Evolutionary conservation across 1,140 invertebrate species (phyloP), one percentile per base, ranked within the genome.

Genomic region (Ostrea edulis): DNA sequence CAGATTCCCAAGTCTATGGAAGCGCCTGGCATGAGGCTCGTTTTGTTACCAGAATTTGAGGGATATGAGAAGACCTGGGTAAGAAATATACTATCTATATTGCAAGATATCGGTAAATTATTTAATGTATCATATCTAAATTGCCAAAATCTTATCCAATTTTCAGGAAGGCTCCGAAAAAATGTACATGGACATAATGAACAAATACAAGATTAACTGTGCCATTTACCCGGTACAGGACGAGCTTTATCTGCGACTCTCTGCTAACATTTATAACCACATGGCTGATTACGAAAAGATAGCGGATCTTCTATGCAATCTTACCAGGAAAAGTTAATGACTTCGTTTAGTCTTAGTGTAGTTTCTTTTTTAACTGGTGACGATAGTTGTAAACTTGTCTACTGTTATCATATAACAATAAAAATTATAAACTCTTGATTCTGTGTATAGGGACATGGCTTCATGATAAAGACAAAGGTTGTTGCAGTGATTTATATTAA

Each of bases 11-110:
- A 62, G 25, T 71, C 85, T 5, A 86, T 88, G 86, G 84, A 88
- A 14, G 77, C 86, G 0, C 86, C 86, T 8, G 85, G 17, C 14
- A 90, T 90, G 89, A 90, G 86, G 58, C 35, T 90, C 22, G 55
- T 90, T 8, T 65, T 77, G 71, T 51, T 90, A 62, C 89, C 89
- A 14, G 77, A 54, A 25, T 12, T 52, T 14, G 29, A 62, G 12
- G 85, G 68, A 9, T 86, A 86, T 44, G 17, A n/a, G 20, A 71
- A 29, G 11, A 68, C 85, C 2, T 52, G 25, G 68, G 85, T 86
- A 86, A 86, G 51, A 51, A 77, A 44, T 44, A 62, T 62, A 62
- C 5, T 44, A 0, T 62, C 0, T n/a, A 7, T 17, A n/a, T 62
- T 58, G 3, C 20, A 25, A 71, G 65, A 25, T 12, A 22, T 71